Evolutionary conservation across 2,113 vertebrate species (phyloP), one percentile per base, ranked within the genome.

Genomic region (Oxygymnocypris stewartii): DNA sequence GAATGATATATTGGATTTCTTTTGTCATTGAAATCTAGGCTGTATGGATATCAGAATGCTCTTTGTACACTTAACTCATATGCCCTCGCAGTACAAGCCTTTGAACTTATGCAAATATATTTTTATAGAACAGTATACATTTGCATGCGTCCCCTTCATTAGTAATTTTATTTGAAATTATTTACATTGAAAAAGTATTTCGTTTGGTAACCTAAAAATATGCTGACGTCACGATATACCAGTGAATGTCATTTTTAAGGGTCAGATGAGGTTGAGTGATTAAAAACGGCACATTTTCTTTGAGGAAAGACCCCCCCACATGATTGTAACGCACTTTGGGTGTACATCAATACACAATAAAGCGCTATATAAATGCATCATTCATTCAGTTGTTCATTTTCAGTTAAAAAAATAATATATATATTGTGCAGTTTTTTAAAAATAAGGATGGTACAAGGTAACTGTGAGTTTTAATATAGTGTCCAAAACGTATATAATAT

Each of bases 1-100:
- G 85, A 90, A 90, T 92, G 86, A 89, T 91, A 87, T 88, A 91
- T 91, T 59, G 57, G 59, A 85, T 87, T 89, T 91, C 84, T 89
- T 88, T 92, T 88, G 86, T 85, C 69, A 84, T 84, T 84, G 82
- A 84, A 84, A 84, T 84, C 31, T 40, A 69, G 49, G 10, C 49
- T 71, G 47, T 51, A 84, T 74, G 49, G 65, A 84, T 84, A 35
- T 84, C 82, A 74, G 20, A 84, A 84, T 57, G 67, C 31, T 71
- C 82, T 74, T 74, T 84, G 82, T 84, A 49, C n/a, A 35, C 49
- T 74, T 74, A 71, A 74, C 31, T 84, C 31, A 25, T 51, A 71
- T 47, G 14, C 63, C 35, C 28, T 83, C 23, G 81, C 11, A 71
- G 25, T 35, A 51, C 63, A 71, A 51, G 63, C 25, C 81, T 83